Percentiles rank a stretch among this genome's conserved stretches.
phyloP scores from a whole-genome alignment of 2,113 vertebrate species.

The Pampusana beccarii region DNA sequence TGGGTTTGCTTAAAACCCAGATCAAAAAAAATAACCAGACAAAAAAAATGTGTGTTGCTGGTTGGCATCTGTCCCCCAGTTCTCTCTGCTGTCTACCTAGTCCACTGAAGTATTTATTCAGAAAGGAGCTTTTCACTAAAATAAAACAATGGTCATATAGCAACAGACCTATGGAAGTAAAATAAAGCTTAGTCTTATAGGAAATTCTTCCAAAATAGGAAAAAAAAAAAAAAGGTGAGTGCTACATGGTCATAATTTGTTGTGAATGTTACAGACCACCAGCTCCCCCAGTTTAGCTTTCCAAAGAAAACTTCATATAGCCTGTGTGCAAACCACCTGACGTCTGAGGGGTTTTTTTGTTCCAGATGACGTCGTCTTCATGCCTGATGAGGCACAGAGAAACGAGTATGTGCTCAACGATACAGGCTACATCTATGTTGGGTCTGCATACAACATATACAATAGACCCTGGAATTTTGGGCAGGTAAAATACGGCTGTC shows the following conservation, averaged over 20 bases:
- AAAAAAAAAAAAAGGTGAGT: background rate
- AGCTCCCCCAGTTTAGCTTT: background rate
- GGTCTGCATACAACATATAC: constrained; percentile 38
- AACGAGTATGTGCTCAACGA: constrained; percentile 71
- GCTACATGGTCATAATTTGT: background rate
- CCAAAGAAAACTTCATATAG: background rate
- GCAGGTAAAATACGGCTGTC: constrained; percentile 57
- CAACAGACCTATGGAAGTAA: background rate
- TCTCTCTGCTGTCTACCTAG: background rate
- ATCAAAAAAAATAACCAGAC: background rate
- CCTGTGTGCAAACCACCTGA: background rate
- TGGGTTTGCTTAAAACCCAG: background rate
- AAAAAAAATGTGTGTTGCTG: background rate
- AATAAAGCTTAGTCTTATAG: background rate
- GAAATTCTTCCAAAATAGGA: background rate
- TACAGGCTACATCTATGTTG: constrained; percentile 70
- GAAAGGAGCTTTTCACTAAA: background rate
- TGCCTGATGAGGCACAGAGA: background rate
- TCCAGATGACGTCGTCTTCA: constrained; percentile 67
- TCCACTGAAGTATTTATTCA: background rate
- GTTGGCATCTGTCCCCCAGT: background rate
- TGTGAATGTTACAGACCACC: background rate
- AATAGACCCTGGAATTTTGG: constrained; percentile 74
- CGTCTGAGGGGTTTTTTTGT: background rate
- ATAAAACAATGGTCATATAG: background rate